phyloP scores from a whole-genome alignment of 2,888 invertebrate genomes.

The Cetonia aurata region DNA sequence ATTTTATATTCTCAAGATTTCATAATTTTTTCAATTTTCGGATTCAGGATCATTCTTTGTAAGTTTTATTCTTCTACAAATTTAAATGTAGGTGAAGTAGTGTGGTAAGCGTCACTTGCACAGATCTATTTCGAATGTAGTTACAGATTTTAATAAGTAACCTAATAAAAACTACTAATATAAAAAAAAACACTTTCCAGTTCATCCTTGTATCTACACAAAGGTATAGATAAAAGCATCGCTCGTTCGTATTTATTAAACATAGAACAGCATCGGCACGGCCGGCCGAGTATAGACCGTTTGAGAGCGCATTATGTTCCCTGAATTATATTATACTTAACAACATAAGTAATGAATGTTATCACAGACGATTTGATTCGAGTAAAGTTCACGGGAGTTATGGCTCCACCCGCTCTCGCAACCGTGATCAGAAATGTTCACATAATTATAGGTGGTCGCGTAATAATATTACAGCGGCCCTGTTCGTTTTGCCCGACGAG shows the following conservation, averaged over 20 bases:
- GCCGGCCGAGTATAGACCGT: slow-evolving; percentile 21
- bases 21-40: no score
- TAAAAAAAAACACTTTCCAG: no score
- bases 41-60: no score
- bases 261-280: slow-evolving; percentile 21
- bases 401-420: slow-evolving; percentile 51
- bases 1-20: no score
- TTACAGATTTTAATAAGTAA: slow-evolving; percentile 14
- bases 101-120: no score
- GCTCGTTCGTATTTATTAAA: slow-evolving; percentile 26
- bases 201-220: no score
- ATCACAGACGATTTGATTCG: slow-evolving; percentile 52
- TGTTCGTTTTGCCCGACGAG: slow-evolving; percentile 3
- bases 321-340: slow-evolving; percentile 46
- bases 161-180: neutral
- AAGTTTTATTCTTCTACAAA: no score
- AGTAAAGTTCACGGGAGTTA: slow-evolving; percentile 53
- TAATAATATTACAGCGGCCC: slow-evolving; percentile 51
- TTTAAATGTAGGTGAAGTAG: no score
- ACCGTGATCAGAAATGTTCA: slow-evolving; percentile 54
- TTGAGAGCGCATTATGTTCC: slow-evolving; percentile 39
- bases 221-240: no score
- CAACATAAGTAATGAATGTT: slow-evolving; percentile 48
- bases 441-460: slow-evolving; percentile 54
- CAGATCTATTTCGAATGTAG: no score